Conservation (phyloP, 1,140 invertebrate species). For the Mercenaria mercenaria region DNA sequence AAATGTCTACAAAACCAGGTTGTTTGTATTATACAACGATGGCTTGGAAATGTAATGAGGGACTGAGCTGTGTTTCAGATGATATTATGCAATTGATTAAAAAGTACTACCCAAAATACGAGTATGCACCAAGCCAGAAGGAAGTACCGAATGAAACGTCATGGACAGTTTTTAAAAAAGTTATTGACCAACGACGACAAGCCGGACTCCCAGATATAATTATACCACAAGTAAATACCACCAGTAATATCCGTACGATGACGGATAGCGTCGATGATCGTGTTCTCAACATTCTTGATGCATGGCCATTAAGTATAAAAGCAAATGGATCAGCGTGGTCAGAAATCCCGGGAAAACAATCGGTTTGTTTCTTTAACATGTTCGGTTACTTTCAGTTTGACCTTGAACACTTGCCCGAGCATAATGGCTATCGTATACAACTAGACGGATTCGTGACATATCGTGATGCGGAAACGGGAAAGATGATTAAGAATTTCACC, state of each 20-base stretch:
- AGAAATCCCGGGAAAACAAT: conserved; percentile 65
- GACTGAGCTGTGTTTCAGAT: conserved; percentile 60
- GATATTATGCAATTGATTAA: conserved; percentile 65
- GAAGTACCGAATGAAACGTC: conserved; percentile 71
- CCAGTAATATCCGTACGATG: not conserved
- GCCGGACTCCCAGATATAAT: conserved; percentile 66
- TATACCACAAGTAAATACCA: conserved; percentile 64
- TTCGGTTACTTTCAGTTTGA: conserved; percentile 38
- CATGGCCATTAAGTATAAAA: not conserved
- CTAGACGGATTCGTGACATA: not conserved
- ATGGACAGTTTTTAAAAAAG: conserved; percentile 69
- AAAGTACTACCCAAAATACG: conserved; percentile 54
- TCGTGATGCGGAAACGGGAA: not conserved
- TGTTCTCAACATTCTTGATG: conserved; percentile 49
- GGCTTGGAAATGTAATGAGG: conserved; percentile 67
- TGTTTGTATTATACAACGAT: conserved; percentile 62
- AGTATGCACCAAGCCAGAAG: conserved; percentile 54
- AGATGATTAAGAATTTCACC: not conserved
- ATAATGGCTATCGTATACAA: conserved; percentile 20
- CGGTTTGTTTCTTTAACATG: conserved; percentile 53
- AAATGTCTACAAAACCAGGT: conserved; percentile 65
- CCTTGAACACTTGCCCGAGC: not conserved
- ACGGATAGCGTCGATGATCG: conserved; percentile 48
- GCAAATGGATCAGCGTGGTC: conserved; percentile 66
- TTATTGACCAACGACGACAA: conserved; percentile 65